phyloP scores from a whole-genome alignment of 2,888 invertebrate genomes.

The Volucella bombylans region DNA sequence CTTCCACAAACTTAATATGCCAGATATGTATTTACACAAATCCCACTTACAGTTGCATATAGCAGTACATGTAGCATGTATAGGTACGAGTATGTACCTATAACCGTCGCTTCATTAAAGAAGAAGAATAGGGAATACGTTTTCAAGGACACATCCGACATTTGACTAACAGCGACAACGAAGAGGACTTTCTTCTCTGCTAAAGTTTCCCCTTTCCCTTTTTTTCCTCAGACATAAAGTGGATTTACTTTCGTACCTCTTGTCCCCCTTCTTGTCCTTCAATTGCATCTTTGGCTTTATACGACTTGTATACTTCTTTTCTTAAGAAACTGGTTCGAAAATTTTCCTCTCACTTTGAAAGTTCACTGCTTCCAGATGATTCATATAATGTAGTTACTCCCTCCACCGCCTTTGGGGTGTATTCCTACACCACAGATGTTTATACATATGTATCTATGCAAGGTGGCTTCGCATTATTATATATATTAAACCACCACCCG shows the following conservation, averaged over 20 bases:
- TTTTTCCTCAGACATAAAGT: constrained; percentile 41
- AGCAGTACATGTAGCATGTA: too few species aligned
- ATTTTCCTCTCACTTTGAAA: constrained; percentile 69
- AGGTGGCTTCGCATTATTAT: constrained; percentile 40
- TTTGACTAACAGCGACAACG: constrained; percentile 4
- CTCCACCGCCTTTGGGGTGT: background rate
- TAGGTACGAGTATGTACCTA: background rate
- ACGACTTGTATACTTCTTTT: constrained; percentile 6
- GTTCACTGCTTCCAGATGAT: constrained; percentile 41
- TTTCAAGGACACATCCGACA: constrained; percentile 52
- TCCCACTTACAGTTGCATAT: too few species aligned
- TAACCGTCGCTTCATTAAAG: background rate
- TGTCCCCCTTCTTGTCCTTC: background rate
- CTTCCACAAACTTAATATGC: too few species aligned
- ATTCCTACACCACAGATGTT: background rate
- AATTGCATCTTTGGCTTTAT: constrained; percentile 16
- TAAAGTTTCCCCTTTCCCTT: constrained; percentile 43
- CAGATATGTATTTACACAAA: too few species aligned
- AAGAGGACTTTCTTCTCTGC: constrained; percentile 43
- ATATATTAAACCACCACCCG: constrained; percentile 31
- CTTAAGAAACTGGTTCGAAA: constrained; percentile 53
- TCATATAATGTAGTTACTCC: background rate
- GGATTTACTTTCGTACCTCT: background rate
- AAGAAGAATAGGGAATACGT: constrained; percentile 13
- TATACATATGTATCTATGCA: background rate